Conservation (phyloP, 1,140 invertebrate species). For the Drosophila bipectinata region DNA sequence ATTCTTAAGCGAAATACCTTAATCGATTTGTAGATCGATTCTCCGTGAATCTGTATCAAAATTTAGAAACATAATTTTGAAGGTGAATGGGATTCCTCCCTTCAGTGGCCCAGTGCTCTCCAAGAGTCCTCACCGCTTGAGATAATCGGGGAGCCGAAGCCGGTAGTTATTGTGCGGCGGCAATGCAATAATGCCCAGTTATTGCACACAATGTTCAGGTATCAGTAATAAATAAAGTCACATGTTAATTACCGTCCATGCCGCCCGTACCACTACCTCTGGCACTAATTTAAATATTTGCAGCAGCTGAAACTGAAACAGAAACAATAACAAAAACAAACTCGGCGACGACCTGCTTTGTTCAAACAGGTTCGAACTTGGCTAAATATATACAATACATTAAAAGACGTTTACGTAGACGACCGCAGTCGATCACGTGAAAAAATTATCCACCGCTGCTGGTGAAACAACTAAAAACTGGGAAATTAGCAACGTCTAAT, state of each 20-base stretch:
- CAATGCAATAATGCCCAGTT: constrained; percentile 50
- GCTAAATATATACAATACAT: constrained; percentile 61
- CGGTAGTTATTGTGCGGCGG: constrained; percentile 37
- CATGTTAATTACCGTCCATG: constrained; percentile 66
- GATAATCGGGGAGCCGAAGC: not conserved
- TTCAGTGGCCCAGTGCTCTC: too few relatives aligned
- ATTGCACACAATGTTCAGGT: constrained; percentile 39
- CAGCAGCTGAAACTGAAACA: constrained; percentile 16
- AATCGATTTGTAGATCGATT: too few relatives aligned
- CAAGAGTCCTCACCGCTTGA: too few relatives aligned
- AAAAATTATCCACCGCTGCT: constrained; percentile 54
- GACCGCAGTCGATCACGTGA: constrained; percentile 63
- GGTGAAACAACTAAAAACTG: constrained; percentile 42
- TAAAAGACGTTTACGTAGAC: constrained; percentile 56
- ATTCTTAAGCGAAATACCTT: too few relatives aligned
- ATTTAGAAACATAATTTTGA: too few relatives aligned
- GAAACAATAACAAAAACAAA: constrained; percentile 29
- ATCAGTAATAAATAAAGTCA: constrained; percentile 64
- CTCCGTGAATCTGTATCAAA: too few relatives aligned
- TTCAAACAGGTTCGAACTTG: constrained; percentile 70
- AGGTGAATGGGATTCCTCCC: too few relatives aligned
- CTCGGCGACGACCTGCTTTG: constrained; percentile 60
- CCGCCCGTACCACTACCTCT: constrained; percentile 29
- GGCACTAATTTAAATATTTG: constrained; percentile 69
- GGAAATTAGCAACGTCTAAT: constrained; percentile 54